Evolutionary conservation across 92 coral and sea anemone genomes (phyloP).

Genomic region (Actinernus sp.): DNA sequence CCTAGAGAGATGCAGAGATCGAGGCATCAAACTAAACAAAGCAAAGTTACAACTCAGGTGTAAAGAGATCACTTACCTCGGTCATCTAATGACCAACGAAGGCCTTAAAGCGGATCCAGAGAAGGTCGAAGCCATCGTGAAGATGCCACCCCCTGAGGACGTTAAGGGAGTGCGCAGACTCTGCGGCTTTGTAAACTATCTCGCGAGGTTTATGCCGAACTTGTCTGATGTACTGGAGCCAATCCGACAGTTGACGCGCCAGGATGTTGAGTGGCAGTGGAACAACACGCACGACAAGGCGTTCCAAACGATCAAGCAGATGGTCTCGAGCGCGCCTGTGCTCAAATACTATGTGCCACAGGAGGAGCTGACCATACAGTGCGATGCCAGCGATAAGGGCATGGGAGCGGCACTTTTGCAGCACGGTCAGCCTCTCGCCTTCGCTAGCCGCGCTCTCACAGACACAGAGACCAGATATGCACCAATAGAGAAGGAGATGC

Average conservation of each 20-base stretch:
- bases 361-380: constrained; percentile 45
- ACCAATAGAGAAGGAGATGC: constrained; percentile 39
- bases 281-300: constrained; percentile 39
- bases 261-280: constrained; percentile 74
- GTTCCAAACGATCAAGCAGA: constrained; percentile 48
- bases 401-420: constrained; percentile 37
- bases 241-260: constrained; percentile 37
- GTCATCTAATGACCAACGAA: constrained; percentile 17
- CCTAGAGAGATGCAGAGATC: too few species aligned
- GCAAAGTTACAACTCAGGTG: constrained; percentile 44
- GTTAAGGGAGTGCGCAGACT: constrained; percentile 18
- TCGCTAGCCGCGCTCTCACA: constrained; percentile 59
- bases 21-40: too few species aligned
- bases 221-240: constrained; percentile 50
- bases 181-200: constrained; percentile 32
- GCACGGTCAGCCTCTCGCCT: constrained; percentile 50
- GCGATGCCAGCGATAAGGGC: constrained; percentile 35
- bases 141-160: constrained; percentile 17
- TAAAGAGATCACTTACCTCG: constrained; percentile 29
- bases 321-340: constrained; percentile 54
- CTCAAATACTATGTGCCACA: constrained; percentile 63
- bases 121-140: constrained; percentile 24
- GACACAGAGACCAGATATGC: constrained; percentile 27
- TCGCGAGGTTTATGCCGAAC: constrained; percentile 58
- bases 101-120: constrained; percentile 22